Conservation (phyloP, 2,888 invertebrate species). For the Malachius bipustulatus region DNA sequence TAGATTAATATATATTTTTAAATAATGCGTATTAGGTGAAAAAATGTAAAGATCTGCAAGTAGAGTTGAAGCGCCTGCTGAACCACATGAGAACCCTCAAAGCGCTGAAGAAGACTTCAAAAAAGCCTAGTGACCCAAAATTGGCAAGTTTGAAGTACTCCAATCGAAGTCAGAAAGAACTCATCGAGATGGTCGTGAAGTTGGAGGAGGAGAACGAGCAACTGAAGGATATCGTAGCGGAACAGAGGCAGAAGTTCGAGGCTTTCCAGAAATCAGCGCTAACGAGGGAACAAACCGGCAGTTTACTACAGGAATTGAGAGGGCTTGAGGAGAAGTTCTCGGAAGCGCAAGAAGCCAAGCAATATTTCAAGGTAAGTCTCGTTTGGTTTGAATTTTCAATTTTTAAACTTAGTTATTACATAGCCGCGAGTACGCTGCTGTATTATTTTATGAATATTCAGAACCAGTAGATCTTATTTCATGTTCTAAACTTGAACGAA, state of each 20-base stretch:
- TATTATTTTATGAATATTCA: too few species aligned
- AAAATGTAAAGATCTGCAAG: slow-evolving; percentile 44
- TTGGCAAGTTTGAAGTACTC: slow-evolving; percentile 24
- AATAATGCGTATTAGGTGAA: too few species aligned
- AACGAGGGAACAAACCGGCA: slow-evolving; percentile 54
- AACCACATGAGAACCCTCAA: slow-evolving; percentile 39
- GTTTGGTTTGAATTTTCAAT: too few species aligned
- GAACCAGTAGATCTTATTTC: too few species aligned
- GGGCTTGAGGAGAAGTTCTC: slow-evolving; percentile 52
- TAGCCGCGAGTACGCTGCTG: too few species aligned
- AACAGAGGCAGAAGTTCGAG: slow-evolving; percentile 32
- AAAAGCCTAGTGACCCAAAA: slow-evolving; percentile 48
- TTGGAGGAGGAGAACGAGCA: slow-evolving; percentile 30
- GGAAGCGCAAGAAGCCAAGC: slow-evolving; percentile 51
- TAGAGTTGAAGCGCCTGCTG: slow-evolving; percentile 45
- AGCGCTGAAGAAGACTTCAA: slow-evolving; percentile 49
- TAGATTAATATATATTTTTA: too few species aligned
- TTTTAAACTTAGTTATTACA: too few species aligned
- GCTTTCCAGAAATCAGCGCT: slow-evolving; percentile 44
- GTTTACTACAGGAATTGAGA: slow-evolving; percentile 54
- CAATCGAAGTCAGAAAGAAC: slow-evolving; percentile 24
- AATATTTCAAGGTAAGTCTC: too few species aligned
- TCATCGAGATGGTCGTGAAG: slow-evolving; percentile 30
- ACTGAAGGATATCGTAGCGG: slow-evolving; percentile 27
- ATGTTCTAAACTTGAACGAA: too few species aligned